Evolutionary conservation across 2,888 invertebrate genomes (phyloP).

Genomic region (Perithous albicinctus): DNA sequence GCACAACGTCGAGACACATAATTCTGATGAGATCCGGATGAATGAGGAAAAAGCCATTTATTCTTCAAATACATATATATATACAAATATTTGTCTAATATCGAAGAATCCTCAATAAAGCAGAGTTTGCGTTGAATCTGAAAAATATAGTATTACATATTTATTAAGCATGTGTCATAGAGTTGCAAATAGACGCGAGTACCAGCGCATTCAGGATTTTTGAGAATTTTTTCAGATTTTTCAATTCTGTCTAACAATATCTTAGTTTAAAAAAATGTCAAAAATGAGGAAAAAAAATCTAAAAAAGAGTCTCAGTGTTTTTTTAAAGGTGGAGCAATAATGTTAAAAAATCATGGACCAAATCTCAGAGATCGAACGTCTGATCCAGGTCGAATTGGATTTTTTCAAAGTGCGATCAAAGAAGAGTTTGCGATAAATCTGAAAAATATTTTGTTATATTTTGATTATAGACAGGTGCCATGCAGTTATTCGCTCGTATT

Average conservation of each 20-base stretch:
- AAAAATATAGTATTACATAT: neutral
- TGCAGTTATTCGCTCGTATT: neutral
- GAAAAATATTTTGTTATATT: neutral
- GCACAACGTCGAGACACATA: neutral
- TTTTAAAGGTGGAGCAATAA: too few relatives aligned
- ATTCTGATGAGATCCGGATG: neutral
- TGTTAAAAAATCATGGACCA: too few relatives aligned
- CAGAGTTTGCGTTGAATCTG: neutral
- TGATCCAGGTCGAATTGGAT: too few relatives aligned
- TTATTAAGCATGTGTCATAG: neutral
- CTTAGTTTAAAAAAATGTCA: too few relatives aligned
- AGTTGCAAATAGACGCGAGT: too few relatives aligned
- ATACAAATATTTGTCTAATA: neutral
- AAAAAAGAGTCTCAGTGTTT: too few relatives aligned
- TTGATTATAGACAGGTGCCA: neutral
- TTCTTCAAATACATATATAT: neutral
- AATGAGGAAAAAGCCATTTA: neutral
- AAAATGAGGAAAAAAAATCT: too few relatives aligned
- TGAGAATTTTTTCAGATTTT: too few relatives aligned
- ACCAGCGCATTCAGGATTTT: too few relatives aligned
- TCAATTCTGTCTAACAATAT: too few relatives aligned
- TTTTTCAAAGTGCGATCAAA: too few relatives aligned
- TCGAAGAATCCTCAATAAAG: neutral
- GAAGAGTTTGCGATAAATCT: neutral
- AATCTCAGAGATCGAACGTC: too few relatives aligned